Conservation (phyloP, 2,888 invertebrate species). For the Mayetiola destructor region DNA sequence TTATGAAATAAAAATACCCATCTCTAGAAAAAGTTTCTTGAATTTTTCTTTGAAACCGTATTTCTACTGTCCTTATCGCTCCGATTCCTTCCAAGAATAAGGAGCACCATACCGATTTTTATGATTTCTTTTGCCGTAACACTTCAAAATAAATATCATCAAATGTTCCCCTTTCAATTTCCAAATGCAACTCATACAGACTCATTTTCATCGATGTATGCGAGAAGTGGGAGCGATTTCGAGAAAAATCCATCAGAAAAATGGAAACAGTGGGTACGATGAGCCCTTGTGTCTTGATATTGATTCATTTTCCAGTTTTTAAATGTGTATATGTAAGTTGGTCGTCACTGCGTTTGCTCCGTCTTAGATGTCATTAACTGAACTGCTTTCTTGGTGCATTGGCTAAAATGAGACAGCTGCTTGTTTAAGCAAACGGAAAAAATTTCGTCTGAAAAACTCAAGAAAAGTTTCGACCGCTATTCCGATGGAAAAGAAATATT, state of each 20-base stretch:
- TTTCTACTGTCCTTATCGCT: neutral
- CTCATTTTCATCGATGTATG: neutral
- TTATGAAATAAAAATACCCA: neutral
- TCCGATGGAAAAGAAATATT: neutral
- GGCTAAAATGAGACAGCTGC: neutral
- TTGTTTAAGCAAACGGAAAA: neutral
- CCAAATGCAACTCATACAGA: neutral
- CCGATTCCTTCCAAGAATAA: neutral
- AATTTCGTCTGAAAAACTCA: neutral
- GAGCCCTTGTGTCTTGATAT: neutral
- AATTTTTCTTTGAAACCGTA: neutral
- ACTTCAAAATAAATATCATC: neutral
- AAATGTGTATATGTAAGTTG: neutral
- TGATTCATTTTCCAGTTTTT: slow-evolving; percentile 11
- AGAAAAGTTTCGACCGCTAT: slow-evolving; percentile 9
- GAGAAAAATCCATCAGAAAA: neutral
- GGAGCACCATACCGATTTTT: neutral
- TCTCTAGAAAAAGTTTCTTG: slow-evolving; percentile 9
- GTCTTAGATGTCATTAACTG: neutral
- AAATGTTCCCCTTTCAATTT: slow-evolving; percentile 6
- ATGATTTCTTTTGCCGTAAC: neutral
- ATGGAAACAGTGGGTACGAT: too few relatives aligned
- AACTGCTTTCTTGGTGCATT: neutral
- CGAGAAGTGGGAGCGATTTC: neutral
- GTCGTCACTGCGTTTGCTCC: neutral